Evolutionary conservation across 2,888 invertebrate genomes (phyloP).

Genomic region (Apodemia duryi): DNA sequence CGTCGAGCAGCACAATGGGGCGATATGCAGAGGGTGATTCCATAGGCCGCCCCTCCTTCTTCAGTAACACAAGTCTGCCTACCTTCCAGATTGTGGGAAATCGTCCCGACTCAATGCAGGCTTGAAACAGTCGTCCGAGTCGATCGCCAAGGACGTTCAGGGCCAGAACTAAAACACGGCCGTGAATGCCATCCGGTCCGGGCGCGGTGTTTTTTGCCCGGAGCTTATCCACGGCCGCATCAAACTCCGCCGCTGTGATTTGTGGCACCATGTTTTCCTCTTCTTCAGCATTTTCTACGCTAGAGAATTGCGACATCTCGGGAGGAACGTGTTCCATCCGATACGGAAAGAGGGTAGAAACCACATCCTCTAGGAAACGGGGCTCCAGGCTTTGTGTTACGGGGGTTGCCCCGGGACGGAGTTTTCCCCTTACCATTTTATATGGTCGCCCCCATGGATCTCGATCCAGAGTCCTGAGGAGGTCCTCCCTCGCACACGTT

Average conservation of each 20-base stretch:
- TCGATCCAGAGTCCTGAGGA: not conserved
- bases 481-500: constrained; percentile 18
- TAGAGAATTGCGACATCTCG: too few relatives aligned
- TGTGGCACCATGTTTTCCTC: too few relatives aligned
- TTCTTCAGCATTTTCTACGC: too few relatives aligned
- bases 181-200: constrained; percentile 18
- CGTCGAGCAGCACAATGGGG: constrained; percentile 5
- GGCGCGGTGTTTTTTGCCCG: constrained; percentile 19
- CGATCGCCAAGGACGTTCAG: not conserved
- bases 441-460: too few relatives aligned
- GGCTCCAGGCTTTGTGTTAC: too few relatives aligned
- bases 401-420: too few relatives aligned
- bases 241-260: not conserved
- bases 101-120: too few relatives aligned
- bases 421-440: too few relatives aligned
- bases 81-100: not conserved
- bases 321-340: too few relatives aligned
- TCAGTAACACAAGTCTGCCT: not conserved
- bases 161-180: constrained; percentile 3
- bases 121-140: too few relatives aligned
- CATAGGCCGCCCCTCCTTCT: not conserved
- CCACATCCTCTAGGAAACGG: too few relatives aligned
- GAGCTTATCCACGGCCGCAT: not conserved
- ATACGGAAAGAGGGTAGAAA: too few relatives aligned
- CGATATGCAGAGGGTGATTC: not conserved